These are phyloP conservation scores for Bufo bufo DNA, from an alignment of 2,113 vertebrate genomes.

Conservation along the genomic window DNA sequence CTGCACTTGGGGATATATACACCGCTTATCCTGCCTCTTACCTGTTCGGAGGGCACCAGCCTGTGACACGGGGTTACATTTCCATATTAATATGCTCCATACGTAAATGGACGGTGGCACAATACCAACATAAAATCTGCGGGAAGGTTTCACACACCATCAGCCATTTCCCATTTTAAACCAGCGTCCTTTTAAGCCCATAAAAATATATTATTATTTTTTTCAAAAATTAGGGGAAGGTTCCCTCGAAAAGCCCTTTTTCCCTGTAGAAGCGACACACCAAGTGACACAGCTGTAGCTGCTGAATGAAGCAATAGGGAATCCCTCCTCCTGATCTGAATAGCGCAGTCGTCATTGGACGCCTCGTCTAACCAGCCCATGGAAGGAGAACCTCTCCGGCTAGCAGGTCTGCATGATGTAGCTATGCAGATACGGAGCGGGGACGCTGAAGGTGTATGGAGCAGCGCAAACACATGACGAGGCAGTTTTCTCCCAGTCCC, in stretches of 20 bases:
- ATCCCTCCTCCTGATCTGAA: conserved; percentile 75
- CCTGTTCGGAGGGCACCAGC: conserved; percentile 12
- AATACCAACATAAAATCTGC: not conserved
- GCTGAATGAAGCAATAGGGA: conserved; percentile 57
- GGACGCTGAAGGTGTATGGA: not conserved
- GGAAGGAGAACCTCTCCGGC: not conserved
- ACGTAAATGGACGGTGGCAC: not conserved
- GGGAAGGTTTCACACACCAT: not conserved
- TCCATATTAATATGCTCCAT: not conserved
- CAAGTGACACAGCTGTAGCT: conserved; percentile 78
- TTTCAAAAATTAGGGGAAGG: not conserved
- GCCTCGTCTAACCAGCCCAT: not conserved
- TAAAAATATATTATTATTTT: not conserved
- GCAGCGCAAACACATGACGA: conserved; percentile 18
- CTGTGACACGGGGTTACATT: not conserved
- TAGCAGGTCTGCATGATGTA: not conserved
- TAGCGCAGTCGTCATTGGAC: conserved; percentile 62
- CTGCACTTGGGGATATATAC: not conserved
- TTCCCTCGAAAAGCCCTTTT: not conserved
- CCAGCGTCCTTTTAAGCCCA: not conserved
- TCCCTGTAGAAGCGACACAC: conserved; percentile 48
- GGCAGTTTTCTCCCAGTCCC: conserved; percentile 6
- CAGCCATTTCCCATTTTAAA: conserved; percentile 28
- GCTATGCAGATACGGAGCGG: conserved; percentile 10
- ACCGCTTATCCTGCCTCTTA: not conserved